These are phyloP conservation scores for Holacanthus passer DNA, from an alignment of 2,113 vertebrate species.

Conservation along the genomic window DNA sequence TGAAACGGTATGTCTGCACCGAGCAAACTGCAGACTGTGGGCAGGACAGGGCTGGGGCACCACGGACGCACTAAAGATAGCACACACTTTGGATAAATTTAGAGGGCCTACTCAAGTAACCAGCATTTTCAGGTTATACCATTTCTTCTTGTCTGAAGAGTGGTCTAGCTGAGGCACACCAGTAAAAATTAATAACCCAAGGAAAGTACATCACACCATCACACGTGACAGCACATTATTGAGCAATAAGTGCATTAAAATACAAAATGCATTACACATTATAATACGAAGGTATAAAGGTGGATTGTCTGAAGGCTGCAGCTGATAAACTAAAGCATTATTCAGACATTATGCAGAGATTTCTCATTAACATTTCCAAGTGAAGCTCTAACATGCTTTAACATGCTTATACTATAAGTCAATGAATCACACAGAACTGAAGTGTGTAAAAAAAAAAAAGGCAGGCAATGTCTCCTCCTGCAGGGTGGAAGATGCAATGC, in stretches of 20 bases:
- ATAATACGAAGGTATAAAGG: background rate
- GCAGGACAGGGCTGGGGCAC: conserved; percentile 67
- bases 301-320: background rate
- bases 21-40: conserved; percentile 73
- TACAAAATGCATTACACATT: background rate
- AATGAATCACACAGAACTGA: conserved; percentile 4
- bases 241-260: background rate
- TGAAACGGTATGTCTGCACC: conserved; percentile 68
- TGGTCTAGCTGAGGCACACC: conserved; percentile 9
- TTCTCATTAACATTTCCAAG: background rate
- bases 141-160: conserved; percentile 49
- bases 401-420: background rate
- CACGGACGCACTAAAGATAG: conserved; percentile 77
- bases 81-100: conserved; percentile 71
- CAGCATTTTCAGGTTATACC: conserved; percentile 63
- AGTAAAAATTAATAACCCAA: conserved; percentile 17
- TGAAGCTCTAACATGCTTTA: conserved; percentile 1
- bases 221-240: background rate
- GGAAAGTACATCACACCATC: background rate
- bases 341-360: background rate
- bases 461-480: conserved; percentile 77
- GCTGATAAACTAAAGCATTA: background rate
- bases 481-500: conserved; percentile 51
- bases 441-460: background rate
- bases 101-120: conserved; percentile 67